Evolutionary conservation across 2,888 invertebrate species (phyloP).

Genomic region (Pseudococcus longispinus): DNA sequence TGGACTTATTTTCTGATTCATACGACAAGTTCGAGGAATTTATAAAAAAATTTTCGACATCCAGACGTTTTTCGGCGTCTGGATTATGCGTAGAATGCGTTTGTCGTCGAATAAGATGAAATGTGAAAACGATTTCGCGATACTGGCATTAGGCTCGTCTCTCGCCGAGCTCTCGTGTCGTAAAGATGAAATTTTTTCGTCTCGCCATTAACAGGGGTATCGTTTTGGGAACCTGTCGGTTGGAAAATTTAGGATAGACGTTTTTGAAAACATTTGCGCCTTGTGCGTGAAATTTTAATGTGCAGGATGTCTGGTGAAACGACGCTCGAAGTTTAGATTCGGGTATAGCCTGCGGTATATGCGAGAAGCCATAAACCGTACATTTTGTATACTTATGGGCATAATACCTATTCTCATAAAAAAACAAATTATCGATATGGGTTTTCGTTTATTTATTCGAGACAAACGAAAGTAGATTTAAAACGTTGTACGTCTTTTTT

Average conservation of each 20-base stretch:
- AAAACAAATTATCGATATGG: background rate
- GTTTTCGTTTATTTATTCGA: too few species aligned
- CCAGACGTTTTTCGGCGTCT: background rate
- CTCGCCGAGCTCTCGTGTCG: background rate
- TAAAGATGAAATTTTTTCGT: background rate
- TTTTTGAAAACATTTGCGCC: background rate
- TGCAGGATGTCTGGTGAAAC: background rate
- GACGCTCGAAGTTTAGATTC: background rate
- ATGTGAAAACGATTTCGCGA: background rate
- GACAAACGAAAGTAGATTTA: too few species aligned
- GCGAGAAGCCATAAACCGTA: background rate
- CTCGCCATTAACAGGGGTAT: background rate
- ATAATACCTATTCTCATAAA: background rate
- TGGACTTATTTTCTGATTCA: background rate
- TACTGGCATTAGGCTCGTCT: background rate
- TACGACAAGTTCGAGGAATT: background rate
- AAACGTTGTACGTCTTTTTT: background rate
- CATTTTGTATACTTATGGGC: background rate
- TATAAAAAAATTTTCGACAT: background rate
- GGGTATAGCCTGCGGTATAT: background rate
- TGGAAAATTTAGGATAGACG: background rate
- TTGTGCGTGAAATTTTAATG: background rate
- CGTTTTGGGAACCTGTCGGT: background rate
- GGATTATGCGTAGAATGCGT: background rate
- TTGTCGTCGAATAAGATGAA: background rate